A percentile compares a stretch with the other conserved stretches of the same genome.
Evolutionary conservation across 1,140 invertebrate species (phyloP).

Genomic region (Drosophila ironensis): DNA sequence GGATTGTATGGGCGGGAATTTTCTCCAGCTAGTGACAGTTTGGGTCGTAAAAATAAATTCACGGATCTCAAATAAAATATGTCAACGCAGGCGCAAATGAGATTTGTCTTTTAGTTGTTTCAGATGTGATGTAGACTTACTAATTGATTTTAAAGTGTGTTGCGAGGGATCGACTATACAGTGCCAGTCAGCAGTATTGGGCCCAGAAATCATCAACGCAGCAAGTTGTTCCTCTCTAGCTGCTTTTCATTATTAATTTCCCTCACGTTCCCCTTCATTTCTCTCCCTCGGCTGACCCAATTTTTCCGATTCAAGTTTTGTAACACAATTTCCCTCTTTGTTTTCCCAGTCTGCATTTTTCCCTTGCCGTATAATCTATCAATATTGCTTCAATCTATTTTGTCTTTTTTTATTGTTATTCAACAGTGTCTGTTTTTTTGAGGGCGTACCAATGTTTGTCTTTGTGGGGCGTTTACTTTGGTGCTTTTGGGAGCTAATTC

Average conservation of each 20-base stretch:
- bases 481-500: slow-evolving; percentile 13
- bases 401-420: slow-evolving; percentile 20
- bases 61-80: slow-evolving; percentile 53
- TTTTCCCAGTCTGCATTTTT: slow-evolving; percentile 20
- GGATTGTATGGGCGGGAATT: not conserved
- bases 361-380: slow-evolving; percentile 68
- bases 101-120: slow-evolving; percentile 41
- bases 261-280: slow-evolving; percentile 26
- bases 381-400: slow-evolving; percentile 57
- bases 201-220: not conserved
- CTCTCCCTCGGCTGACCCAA: slow-evolving; percentile 31
- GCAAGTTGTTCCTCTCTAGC: not conserved
- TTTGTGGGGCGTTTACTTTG: slow-evolving; percentile 37
- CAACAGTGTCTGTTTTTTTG: slow-evolving; percentile 24
- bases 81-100: slow-evolving; percentile 51
- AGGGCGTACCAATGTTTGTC: slow-evolving; percentile 29
- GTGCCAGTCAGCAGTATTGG: not conserved
- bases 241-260: not conserved
- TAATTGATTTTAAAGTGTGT: slow-evolving; percentile 38
- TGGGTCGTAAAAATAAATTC: slow-evolving; percentile 52
- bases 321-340: slow-evolving; percentile 42
- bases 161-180: not conserved
- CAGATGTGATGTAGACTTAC: slow-evolving; percentile 16
- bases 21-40: slow-evolving; percentile 46
- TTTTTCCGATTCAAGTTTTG: slow-evolving; percentile 51